Conservation (phyloP, 2,888 invertebrate species). For the Drosophila sordidapex region DNA sequence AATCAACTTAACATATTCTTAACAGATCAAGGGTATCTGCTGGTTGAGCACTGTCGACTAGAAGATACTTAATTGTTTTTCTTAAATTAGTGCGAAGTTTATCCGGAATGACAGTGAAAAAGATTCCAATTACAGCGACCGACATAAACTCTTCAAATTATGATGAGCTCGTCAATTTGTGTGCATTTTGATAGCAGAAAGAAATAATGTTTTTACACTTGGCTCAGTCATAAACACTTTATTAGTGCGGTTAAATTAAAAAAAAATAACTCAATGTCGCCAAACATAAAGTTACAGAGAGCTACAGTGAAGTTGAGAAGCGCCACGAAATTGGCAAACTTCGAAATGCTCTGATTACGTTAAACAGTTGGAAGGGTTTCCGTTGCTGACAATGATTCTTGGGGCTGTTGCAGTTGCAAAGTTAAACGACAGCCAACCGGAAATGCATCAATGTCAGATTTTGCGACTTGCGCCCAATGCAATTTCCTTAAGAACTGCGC, state of each 20-base stretch:
- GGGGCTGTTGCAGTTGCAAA: conserved; percentile 17
- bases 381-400: conserved; percentile 15
- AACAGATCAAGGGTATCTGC: neutral
- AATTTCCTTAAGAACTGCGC: conserved; percentile 79
- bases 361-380: conserved; percentile 7
- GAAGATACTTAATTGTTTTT: neutral
- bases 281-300: conserved; percentile 37
- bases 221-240: conserved; percentile 24
- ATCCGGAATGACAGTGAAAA: neutral
- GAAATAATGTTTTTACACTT: neutral
- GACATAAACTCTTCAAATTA: conserved; percentile 7
- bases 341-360: conserved; percentile 47
- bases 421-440: conserved; percentile 61
- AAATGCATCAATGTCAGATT: conserved; percentile 80
- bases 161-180: conserved; percentile 11
- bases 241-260: conserved; percentile 39
- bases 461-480: conserved; percentile 59
- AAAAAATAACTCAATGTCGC: conserved; percentile 26
- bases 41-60: neutral
- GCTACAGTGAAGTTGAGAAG: conserved; percentile 29
- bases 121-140: neutral
- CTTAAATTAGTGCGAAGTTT: neutral
- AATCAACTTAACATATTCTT: no score
- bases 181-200: neutral
- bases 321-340: conserved; percentile 54